Evolutionary conservation across 1,140 invertebrate genomes (phyloP).

Genomic region (Acyrthosiphon pisum): DNA sequence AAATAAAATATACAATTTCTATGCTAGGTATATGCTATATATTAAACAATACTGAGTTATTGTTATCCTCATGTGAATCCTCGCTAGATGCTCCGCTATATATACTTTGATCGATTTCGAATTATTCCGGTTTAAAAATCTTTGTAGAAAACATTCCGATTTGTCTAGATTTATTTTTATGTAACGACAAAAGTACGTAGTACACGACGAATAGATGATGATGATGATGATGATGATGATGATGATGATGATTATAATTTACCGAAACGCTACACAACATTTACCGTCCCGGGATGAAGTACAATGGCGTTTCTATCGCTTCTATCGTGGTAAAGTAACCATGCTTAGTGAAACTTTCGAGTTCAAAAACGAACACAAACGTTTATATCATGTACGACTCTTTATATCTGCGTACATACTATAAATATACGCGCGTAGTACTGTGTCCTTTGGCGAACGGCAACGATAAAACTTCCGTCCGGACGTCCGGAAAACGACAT

Average conservation of each 20-base stretch:
- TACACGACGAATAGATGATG: neutral
- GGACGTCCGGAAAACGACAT: conserved; percentile 42
- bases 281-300: neutral
- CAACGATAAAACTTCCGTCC: conserved; percentile 39
- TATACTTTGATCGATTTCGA: neutral
- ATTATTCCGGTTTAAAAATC: neutral
- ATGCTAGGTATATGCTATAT: neutral
- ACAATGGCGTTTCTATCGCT: neutral
- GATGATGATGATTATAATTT: neutral
- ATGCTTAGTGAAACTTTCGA: neutral
- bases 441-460: neutral
- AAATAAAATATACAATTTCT: neutral
- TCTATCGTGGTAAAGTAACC: neutral
- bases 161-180: neutral
- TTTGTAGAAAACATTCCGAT: neutral
- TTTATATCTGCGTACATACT: neutral
- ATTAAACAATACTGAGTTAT: neutral
- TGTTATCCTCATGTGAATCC: neutral
- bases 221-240: neutral
- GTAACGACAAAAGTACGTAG: neutral
- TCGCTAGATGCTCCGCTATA: neutral
- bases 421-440: too few relatives aligned
- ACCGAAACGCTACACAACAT: neutral
- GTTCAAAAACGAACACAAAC: neutral
- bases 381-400: neutral